Base-by-base conservation (phyloP, 2,797 vertebrate genomes). In the Capromys pilorides region DNA sequence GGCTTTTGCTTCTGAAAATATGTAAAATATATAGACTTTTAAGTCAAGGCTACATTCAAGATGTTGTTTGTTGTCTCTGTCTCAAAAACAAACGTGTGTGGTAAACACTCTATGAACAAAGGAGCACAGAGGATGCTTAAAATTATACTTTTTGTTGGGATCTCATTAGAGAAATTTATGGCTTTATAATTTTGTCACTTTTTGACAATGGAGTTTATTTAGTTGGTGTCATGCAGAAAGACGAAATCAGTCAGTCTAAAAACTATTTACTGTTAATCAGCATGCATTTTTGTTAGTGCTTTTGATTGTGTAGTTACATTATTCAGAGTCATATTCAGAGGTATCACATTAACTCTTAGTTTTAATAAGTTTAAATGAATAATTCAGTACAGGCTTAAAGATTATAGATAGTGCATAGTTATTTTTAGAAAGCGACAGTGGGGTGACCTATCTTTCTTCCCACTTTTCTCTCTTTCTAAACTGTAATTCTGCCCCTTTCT, bases 321-420 rank as follows among this genome's bases (percentile, higher is more conserved):
- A 22, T 93, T 97, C 93, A 77, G 31, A 85, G 91, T 96, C 96
- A 61, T 96, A 67, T 86, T 90, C 45, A 95, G 41, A 75, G 73
- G 87, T 62, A 49, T 94, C 96, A 95, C 96, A 96, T 96, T 59
- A 90, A 75, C 88, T 96, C 94, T 64, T 95, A 80, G 87, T 96
- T 93, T 92, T 91, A 97, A 93, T 97, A 97, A 93, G 71, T 94
- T 28, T 86, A 64, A 51, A 86, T 97, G 79, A 95, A 94, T 97
- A 96, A 97, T 84, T 97, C 31, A 84, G 45, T 31, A 1, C 67
- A 78, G 21, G 8, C 26, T 79, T 81, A 66, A 96, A 94, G 62
- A 22, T 16, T 90, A 5, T 71, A 51, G 79, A 91, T 88, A 11
- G 64, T 95, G 8, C 54, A 36, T 94, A 89, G 33, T 45, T 66